These are phyloP conservation scores for Morpho achilles DNA, from an alignment of 2,888 invertebrate genomes.

Conservation along the genomic window DNA sequence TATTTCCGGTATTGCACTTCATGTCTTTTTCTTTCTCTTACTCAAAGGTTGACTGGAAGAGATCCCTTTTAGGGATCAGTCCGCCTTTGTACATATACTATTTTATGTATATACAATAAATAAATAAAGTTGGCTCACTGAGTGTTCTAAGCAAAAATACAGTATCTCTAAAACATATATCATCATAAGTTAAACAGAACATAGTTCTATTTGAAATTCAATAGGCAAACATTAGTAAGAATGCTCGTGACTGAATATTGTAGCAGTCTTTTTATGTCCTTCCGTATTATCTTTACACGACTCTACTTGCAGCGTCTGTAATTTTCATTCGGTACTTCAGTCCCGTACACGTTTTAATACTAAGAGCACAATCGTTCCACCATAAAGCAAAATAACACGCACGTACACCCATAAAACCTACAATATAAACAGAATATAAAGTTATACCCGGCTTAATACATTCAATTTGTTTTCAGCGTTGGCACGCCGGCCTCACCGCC, in stretches of 20 bases:
- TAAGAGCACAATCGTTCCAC: conserved; percentile 40
- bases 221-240: conserved; percentile 11
- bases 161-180: too few species aligned
- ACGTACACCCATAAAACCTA: conserved; percentile 49
- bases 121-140: too few species aligned
- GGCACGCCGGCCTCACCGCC: conserved; percentile 40
- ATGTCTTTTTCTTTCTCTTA: too few species aligned
- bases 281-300: conserved; percentile 15
- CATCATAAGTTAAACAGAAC: too few species aligned
- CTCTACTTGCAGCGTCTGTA: conserved; percentile 26
- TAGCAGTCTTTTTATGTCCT: conserved; percentile 18
- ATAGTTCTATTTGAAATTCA: conserved; percentile 14
- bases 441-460: conserved; percentile 48
- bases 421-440: conserved; percentile 49
- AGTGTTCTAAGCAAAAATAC: too few species aligned
- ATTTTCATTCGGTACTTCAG: conserved; percentile 26
- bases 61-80: too few species aligned
- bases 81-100: too few species aligned
- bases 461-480: conserved; percentile 62
- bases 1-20: too few species aligned
- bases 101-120: too few species aligned
- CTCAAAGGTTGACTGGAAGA: too few species aligned
- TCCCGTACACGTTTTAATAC: conserved; percentile 29
- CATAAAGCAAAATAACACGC: conserved; percentile 59
- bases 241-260: conserved; percentile 24